Evolutionary conservation across 1,140 invertebrate genomes (phyloP), one percentile per base, ranked within the genome.

Genomic region (Oncopodura yosiiana): DNA sequence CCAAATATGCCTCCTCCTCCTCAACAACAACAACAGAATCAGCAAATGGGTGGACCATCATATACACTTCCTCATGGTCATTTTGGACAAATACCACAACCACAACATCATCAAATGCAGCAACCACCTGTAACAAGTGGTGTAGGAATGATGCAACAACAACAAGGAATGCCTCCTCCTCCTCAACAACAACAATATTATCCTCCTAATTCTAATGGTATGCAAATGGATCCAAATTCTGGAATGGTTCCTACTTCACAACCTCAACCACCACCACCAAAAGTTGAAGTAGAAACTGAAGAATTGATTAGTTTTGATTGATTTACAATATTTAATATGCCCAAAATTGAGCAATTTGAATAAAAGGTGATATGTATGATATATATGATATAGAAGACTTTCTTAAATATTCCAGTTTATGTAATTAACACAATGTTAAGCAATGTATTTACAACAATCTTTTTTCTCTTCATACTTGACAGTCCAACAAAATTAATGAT

Each of bases 281-380:
- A n/a, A n/a, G n/a, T n/a, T n/a, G n/a, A n/a, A n/a, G n/a, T n/a
- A n/a, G n/a, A 14, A n/a, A 81, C 80, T 4, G 81, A 79, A 43
- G 81, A 83, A 68, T 69, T 84, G 2, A 84, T 84, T 45, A 81
- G 78, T 66, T 84, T 84, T 67, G 81, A 84, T 71, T 84, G 73
- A 75, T 65, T 39, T 34, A 34, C 30, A 53, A 39, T 42, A 24
- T 24, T 19, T 30, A 56, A 56, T 23, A 42, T 48, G 38, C 50
- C n/a, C 32, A 34, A 34, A 34, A 34, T 34, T 8, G 32, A n/a
- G 8, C 32, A 34, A 34, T 34, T 34, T 34, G n/a, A 9, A 9
- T n/a, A 8, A 9, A 41, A 41, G 5, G 14, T 9, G 18, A 21
- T 14, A 19, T 6, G 38, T 14, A 6, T 8, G 38, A 6, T 8